Percentiles rank a stretch among this genome's conserved stretches.
phyloP scores from a whole-genome alignment of 2,797 vertebrate genomes.

The Falco rusticolus region DNA sequence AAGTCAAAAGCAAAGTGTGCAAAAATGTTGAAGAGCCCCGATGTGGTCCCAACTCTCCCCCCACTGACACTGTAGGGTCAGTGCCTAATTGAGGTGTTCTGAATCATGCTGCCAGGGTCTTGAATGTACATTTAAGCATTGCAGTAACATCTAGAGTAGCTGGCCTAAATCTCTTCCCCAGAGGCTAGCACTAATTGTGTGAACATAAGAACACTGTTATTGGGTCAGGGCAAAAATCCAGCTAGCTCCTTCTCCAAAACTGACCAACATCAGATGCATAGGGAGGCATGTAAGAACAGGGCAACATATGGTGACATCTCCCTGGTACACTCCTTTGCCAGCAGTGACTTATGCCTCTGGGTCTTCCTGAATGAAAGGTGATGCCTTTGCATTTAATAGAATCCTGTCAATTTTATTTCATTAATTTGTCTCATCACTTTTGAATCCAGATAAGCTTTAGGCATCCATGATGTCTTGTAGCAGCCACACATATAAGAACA shows the following conservation, averaged over 20 bases:
- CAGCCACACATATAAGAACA: not conserved
- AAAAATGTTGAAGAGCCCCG: not conserved
- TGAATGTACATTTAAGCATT: not conserved
- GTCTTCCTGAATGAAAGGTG: not conserved
- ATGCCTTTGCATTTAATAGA: not conserved
- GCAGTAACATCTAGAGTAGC: not conserved
- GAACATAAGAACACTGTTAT: constrained; percentile 7
- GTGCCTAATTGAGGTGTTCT: not conserved
- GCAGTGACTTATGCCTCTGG: not conserved
- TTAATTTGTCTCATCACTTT: not conserved
- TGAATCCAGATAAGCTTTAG: not conserved
- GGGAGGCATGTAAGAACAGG: not conserved
- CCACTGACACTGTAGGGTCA: rapidly evolving
- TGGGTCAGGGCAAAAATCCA: constrained; percentile 24
- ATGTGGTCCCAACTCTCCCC: not conserved
- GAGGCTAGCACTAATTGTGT: constrained; percentile 4
- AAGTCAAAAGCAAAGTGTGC: not conserved
- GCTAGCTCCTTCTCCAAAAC: rapidly evolving
- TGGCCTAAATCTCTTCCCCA: not conserved
- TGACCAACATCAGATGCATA: not conserved
- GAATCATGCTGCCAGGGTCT: not conserved
- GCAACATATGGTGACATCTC: not conserved
- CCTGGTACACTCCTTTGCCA: not conserved
- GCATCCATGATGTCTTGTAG: not conserved
- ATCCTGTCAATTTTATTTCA: constrained; percentile 1